phyloP scores from a whole-genome alignment of 2,888 invertebrate genomes.

The Netelia melanura region DNA sequence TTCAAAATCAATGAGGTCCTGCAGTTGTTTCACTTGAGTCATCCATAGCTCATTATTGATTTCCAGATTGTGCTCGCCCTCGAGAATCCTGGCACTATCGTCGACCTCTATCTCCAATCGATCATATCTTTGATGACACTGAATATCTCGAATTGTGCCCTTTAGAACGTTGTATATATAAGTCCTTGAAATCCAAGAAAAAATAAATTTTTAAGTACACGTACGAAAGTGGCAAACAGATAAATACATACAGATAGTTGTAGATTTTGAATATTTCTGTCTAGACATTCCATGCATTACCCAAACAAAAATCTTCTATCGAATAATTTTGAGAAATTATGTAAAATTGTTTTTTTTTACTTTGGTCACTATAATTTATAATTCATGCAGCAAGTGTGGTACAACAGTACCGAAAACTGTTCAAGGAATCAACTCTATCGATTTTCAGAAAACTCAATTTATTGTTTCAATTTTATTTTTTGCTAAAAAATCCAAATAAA shows the following conservation, averaged over 20 bases:
- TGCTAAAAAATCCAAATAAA: too few relatives aligned
- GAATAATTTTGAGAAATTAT: too few relatives aligned
- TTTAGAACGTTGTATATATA: slow-evolving; percentile 72
- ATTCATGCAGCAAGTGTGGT: too few relatives aligned
- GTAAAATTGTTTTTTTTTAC: too few relatives aligned
- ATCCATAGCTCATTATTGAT: slow-evolving; percentile 73
- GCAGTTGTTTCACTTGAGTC: slow-evolving; percentile 71
- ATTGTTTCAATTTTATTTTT: too few relatives aligned
- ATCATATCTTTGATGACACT: slow-evolving; percentile 67
- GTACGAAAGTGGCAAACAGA: not conserved
- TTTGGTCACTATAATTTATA: too few relatives aligned
- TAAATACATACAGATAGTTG: not conserved
- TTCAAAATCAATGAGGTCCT: slow-evolving; percentile 68
- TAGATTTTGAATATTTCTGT: not conserved
- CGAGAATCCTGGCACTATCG: slow-evolving; percentile 69
- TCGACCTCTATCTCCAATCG: slow-evolving; percentile 74
- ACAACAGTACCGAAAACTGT: too few relatives aligned
- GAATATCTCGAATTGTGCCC: slow-evolving; percentile 70
- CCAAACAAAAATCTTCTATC: too few relatives aligned
- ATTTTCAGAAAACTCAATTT: too few relatives aligned
- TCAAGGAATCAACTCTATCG: too few relatives aligned
- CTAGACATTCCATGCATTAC: not conserved
- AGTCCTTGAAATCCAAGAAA: slow-evolving; percentile 59
- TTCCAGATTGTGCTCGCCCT: slow-evolving; percentile 73
- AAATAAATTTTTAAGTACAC: not conserved